phyloP scores from a whole-genome alignment of 2,888 invertebrate genomes.

The Polydrusus tereticollis region DNA sequence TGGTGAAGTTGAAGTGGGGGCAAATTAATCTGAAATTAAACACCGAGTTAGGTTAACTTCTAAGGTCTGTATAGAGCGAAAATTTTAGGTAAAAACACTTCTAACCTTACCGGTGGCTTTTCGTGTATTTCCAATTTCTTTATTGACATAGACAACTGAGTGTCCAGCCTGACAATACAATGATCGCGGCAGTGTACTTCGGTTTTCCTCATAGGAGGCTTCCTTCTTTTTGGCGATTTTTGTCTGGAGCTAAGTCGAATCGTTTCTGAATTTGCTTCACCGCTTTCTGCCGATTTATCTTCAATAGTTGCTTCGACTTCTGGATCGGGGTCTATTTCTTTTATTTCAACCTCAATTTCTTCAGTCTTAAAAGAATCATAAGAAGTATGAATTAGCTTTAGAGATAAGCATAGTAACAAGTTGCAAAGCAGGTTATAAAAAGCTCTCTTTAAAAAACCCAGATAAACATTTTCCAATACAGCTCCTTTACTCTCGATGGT shows the following conservation, averaged over 20 bases:
- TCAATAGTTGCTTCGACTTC: conserved; percentile 1
- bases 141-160: conserved; percentile 60
- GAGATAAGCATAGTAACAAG: background rate
- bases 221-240: conserved; percentile 13
- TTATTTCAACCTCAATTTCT: background rate
- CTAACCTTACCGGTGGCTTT: conserved; percentile 54
- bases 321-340: background rate
- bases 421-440: too few species aligned
- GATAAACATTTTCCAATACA: too few species aligned
- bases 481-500: too few species aligned
- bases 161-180: conserved; percentile 63
- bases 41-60: background rate
- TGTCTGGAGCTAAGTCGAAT: conserved; percentile 4
- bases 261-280: background rate
- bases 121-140: conserved; percentile 61
- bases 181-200: conserved; percentile 63
- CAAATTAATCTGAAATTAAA: conserved; percentile 51
- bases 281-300: background rate
- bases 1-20: conserved; percentile 63
- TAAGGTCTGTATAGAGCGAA: too few species aligned
- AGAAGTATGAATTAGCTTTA: background rate
- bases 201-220: background rate
- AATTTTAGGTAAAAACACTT: too few species aligned
- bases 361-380: background rate
- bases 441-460: too few species aligned